Evolutionary conservation across 2,113 vertebrate species (phyloP).

Genomic region (Brevimyrus niger): DNA sequence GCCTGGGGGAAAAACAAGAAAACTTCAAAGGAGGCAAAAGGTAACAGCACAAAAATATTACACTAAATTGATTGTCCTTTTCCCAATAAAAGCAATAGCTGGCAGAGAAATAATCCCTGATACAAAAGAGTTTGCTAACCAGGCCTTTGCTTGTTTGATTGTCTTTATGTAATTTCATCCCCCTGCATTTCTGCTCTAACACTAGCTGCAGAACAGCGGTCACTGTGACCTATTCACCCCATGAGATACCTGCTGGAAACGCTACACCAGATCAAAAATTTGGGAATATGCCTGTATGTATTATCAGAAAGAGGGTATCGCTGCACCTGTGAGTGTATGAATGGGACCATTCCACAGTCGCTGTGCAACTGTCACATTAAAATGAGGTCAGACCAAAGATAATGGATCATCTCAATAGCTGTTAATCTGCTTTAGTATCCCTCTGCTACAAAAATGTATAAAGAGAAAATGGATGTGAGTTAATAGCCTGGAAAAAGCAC

Average conservation of each 20-base stretch:
- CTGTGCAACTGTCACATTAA: neutral
- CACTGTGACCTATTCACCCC: neutral
- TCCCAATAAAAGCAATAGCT: conserved; percentile 40
- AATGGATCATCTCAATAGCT: conserved; percentile 12
- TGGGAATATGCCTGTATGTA: too few relatives aligned
- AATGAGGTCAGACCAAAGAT: conserved; percentile 10
- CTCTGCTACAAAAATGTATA: neutral
- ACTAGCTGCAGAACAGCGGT: neutral
- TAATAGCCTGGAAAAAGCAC: conserved; percentile 2
- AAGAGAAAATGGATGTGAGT: conserved; percentile 7
- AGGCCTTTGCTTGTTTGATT: conserved; percentile 25
- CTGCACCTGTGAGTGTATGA: neutral
- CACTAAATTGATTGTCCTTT: conserved; percentile 24
- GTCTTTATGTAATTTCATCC: conserved; percentile 39
- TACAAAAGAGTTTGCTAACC: conserved; percentile 31
- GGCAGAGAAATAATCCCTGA: conserved; percentile 33
- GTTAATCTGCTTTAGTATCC: conserved; percentile 11
- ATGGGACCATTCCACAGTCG: neutral
- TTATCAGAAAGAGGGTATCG: neutral
- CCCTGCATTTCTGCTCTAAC: neutral
- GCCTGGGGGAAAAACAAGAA: conserved; percentile 14
- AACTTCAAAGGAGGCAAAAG: conserved; percentile 17
- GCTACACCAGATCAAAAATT: neutral
- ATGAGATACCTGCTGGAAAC: neutral
- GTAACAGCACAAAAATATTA: conserved; percentile 31